Conservation (phyloP, 2,113 vertebrate genomes). For the Mirounga angustirostris region DNA sequence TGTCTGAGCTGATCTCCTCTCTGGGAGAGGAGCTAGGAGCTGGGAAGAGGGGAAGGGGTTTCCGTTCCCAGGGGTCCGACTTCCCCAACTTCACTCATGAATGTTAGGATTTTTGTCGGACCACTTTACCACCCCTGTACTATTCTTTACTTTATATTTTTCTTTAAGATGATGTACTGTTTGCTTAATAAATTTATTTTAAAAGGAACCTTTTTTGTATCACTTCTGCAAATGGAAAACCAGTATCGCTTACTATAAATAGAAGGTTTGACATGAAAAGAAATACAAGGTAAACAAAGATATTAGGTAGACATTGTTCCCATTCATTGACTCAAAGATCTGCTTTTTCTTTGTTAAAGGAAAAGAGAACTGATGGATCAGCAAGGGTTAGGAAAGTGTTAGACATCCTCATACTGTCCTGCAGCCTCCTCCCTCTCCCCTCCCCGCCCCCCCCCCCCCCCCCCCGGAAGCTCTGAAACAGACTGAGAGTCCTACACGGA, state of each 20-base stretch:
- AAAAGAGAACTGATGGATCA: neutral
- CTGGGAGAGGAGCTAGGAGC: neutral
- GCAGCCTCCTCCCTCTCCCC: too few relatives aligned
- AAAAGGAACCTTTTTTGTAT: conserved; percentile 39
- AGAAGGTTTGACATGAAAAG: conserved; percentile 38
- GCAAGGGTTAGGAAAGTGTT: neutral
- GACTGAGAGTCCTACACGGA: accelerated
- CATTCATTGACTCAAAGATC: neutral
- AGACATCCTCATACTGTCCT: neutral
- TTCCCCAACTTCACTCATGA: neutral
- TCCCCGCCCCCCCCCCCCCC: too few relatives aligned
- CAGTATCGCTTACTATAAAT: neutral
- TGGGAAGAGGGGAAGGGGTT: neutral
- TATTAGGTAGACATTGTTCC: neutral
- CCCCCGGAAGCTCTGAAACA: neutral
- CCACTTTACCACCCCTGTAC: neutral
- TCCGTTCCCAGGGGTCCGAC: neutral
- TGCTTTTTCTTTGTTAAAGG: neutral
- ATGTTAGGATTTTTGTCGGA: neutral
- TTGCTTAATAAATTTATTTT: conserved; percentile 71
- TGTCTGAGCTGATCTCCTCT: neutral
- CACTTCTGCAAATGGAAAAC: conserved; percentile 63
- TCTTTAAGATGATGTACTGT: conserved; percentile 13
- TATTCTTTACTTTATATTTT: conserved; percentile 44
- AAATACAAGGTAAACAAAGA: conserved; percentile 11